Conservation (phyloP, 2,113 vertebrate species). For the Proteles cristata region DNA sequence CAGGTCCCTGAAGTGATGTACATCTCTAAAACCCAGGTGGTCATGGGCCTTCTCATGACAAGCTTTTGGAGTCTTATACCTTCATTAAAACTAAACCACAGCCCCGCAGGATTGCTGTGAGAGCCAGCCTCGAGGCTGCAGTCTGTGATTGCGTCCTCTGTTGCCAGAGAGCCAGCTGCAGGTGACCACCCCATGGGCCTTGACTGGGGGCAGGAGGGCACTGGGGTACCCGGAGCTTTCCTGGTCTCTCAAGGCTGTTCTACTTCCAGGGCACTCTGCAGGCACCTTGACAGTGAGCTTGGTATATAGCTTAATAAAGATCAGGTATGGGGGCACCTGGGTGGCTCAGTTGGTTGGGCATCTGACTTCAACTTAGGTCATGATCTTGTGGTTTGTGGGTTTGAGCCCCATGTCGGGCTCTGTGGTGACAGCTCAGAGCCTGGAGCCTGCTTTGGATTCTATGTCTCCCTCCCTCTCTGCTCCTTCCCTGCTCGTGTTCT, state of each 20-base stretch:
- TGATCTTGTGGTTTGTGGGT: no score
- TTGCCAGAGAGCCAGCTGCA: neutral
- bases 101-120: neutral
- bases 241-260: neutral
- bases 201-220: fast-evolving
- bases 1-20: neutral
- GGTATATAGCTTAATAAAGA: neutral
- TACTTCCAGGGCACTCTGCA: neutral
- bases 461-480: no score
- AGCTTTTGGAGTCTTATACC: neutral
- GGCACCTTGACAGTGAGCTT: neutral
- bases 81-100: neutral
- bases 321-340: neutral
- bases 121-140: neutral
- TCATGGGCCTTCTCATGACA: neutral
- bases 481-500: no score
- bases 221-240: no score
- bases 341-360: no score
- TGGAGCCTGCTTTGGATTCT: no score
- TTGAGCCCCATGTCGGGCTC: no score
- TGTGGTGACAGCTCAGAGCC: no score
- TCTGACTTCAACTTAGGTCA: no score
- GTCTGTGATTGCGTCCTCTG: neutral
- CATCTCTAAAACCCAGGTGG: neutral
- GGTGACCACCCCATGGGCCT: no score